Evolutionary conservation across 2,797 vertebrate genomes (phyloP), one percentile per base, ranked within the genome.

Genomic region (Vespertilio murinus): DNA sequence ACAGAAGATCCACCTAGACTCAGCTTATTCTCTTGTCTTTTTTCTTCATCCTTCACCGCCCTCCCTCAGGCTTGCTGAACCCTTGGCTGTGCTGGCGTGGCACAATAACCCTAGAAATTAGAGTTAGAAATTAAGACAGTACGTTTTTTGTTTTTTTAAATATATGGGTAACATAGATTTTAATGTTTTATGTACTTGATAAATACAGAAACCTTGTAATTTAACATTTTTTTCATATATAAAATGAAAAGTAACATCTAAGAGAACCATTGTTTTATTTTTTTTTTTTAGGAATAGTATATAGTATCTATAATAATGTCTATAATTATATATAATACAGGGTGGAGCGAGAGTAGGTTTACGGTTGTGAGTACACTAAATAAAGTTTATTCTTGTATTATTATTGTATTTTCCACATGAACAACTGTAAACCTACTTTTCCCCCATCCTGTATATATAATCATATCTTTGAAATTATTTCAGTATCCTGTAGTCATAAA

Each of bases 131-230:
- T 42, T 84, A 90, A 5, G 23, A 47, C 6, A 61, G 14, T 56
- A n/a, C 35, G 16, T 80, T 91, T 9, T 94, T 86, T 91, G 7
- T 94, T 86, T 95, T 94, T 86, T 94, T 90, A 16, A 65, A 8
- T 56, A 30, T 69, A 49, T 69, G 10, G 2, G 7, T 47, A 69
- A 73, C 84, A 52, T 38, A 69, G 23, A 85, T 88, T 75, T 94
- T 65, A 90, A 77, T 88, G 23, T 80, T 90, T 81, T 88, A 25
- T 25, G 0, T 77, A 84, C 87, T 67, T 81, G 30, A 5, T 83
- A 85, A 69, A 78, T 56, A 82, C 75, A 80, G 25, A 91, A 45
- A 78, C 80, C 13, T 59, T 71, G 6, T 45, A 79, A 67, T 90
- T 93, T 49, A 61, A 73, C 16, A n/a, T n/a, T 54, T 49, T 79